Base-by-base conservation (phyloP, 2,113 vertebrate genomes). In the Rhagologus leucostigma region DNA sequence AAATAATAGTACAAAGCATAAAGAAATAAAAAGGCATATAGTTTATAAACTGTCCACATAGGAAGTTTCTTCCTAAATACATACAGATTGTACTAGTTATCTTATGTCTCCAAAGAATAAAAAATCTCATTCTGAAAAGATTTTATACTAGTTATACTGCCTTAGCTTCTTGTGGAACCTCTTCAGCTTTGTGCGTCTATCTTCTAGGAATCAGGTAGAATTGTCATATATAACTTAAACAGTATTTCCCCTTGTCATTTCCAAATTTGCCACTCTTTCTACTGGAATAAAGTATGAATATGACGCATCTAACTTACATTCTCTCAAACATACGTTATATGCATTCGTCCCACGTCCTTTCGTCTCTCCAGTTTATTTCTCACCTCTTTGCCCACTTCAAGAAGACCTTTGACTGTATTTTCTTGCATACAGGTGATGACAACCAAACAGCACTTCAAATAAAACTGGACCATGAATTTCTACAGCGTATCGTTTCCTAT, bases 281-380 rank as follows among this genome's bases (percentile, higher is more conserved):
- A 73, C 41, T 44, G 60, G 24, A n/a, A 93, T 87, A 50, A 89
- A 83, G 62, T 44, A 82, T 9, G 30, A 84, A 53, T 41, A 79
- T 93, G 94, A 89, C 90, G 70, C 94, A 87, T 39, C 90, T 94
- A 91, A 79, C 86, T 95, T 44, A 70, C 64, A 77, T 78, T 84
- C 56, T 92, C 83, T 81, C 87, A 95, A 81, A 16, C 85, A 88
- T 5, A 80, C 64, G 1, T 80, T 50, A 63, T 15, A 78, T 11
- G 10, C 85, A 93, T 81, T 83, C 29, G 0, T 13, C 52, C 93
- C 67, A 18, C 4, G 13, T 47, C 52, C 52, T 32, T 68, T 77
- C 52, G 79, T 69, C 55, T 62, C 75, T 67, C 59, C 79, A 52
- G 67, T 62, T 53, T 84, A 71, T 81, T 71, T 85, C 59, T 88